Conservation (phyloP, 2,113 vertebrate species). For the Pseudorhombus dupliciocellatus region DNA sequence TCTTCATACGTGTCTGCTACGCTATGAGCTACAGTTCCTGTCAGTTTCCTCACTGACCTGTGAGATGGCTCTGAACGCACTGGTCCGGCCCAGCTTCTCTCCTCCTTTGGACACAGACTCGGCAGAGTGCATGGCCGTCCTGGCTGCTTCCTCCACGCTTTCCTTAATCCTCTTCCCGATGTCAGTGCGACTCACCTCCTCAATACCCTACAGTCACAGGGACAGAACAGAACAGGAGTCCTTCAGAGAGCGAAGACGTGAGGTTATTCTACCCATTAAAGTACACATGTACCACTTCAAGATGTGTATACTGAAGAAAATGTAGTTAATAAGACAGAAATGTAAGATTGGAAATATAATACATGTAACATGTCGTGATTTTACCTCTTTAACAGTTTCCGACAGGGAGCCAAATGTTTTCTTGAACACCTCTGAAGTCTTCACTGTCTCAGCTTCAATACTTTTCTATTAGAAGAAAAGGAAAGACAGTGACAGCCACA, state of each 20-base stretch:
- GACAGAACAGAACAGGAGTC: not conserved
- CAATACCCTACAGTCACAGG: slow-evolving; percentile 82
- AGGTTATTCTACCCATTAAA: not conserved
- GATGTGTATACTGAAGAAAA: too few species aligned
- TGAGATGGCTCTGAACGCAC: slow-evolving; percentile 90
- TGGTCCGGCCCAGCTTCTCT: slow-evolving; percentile 87
- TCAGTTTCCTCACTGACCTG: slow-evolving; percentile 69
- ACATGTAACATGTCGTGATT: too few species aligned
- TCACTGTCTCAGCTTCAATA: slow-evolving; percentile 93
- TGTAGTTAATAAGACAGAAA: not conserved
- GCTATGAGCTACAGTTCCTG: not conserved
- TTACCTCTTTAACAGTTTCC: slow-evolving; percentile 91
- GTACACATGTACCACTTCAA: not conserved
- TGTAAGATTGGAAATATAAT: too few species aligned
- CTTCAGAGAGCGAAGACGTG: not conserved
- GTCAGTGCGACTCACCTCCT: slow-evolving; percentile 89
- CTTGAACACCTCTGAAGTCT: slow-evolving; percentile 91
- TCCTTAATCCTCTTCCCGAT: slow-evolving; percentile 92
- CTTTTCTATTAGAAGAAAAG: slow-evolving; percentile 84
- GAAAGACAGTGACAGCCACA: not conserved
- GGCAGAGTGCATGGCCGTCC: slow-evolving; percentile 88
- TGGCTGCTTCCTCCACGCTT: slow-evolving; percentile 89
- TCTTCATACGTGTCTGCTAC: too few species aligned
- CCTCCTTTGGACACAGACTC: slow-evolving; percentile 89
- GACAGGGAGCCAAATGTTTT: slow-evolving; percentile 90